These are phyloP conservation scores for Sweltsa coloradensis DNA, from an alignment of 1,140 invertebrate species.

Conservation along the genomic window DNA sequence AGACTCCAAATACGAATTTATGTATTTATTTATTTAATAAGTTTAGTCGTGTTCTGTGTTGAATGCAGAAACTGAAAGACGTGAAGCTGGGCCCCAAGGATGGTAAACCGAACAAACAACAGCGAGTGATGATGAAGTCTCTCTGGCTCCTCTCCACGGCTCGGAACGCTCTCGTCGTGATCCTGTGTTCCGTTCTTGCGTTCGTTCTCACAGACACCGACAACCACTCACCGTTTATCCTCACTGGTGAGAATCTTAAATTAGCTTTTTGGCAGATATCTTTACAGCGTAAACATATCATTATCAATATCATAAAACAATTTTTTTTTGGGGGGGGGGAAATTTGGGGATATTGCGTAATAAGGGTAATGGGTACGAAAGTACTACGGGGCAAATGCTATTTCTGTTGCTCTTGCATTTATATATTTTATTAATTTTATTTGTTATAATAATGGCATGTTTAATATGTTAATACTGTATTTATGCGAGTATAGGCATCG, in stretches of 20 bases:
- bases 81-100: conserved; percentile 28
- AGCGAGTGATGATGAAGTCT: conserved; percentile 18
- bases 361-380: too few relatives aligned
- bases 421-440: too few relatives aligned
- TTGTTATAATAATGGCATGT: too few relatives aligned
- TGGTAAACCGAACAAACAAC: conserved; percentile 25
- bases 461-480: too few relatives aligned
- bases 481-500: too few relatives aligned
- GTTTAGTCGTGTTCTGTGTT: too few relatives aligned
- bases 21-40: too few relatives aligned
- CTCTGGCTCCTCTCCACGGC: conserved; percentile 29
- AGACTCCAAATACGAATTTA: too few relatives aligned
- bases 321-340: conserved; percentile 4
- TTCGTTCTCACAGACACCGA: conserved; percentile 18
- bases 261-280: background rate
- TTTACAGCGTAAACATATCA: background rate
- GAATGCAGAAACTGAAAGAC: conserved; percentile 51
- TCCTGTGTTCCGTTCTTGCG: conserved; percentile 24
- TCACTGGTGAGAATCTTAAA: conserved; percentile 43
- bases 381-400: too few relatives aligned
- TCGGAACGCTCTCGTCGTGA: conserved; percentile 33
- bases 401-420: too few relatives aligned
- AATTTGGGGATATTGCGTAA: too few relatives aligned
- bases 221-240: conserved; percentile 39
- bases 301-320: conserved; percentile 1